A percentile compares a stretch with the other conserved stretches of the same genome.
phyloP scores from a whole-genome alignment of 1,140 invertebrate genomes.

The Panulirus ornatus region DNA sequence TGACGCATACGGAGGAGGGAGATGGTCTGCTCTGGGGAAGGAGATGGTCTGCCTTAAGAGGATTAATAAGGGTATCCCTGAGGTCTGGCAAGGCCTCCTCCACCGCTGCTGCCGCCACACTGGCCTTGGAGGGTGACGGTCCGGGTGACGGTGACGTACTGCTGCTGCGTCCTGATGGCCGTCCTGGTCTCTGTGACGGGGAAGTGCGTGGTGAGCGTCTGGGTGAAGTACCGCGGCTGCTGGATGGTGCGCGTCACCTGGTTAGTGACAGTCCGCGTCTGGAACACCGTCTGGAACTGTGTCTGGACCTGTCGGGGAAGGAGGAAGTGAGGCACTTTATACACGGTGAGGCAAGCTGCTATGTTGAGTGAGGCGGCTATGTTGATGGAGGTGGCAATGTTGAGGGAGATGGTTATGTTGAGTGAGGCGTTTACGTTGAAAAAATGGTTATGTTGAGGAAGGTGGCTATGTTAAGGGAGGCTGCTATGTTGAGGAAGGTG shows the following conservation, averaged over 20 bases:
- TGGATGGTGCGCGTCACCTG: slow-evolving; percentile 40
- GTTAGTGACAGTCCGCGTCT: slow-evolving; percentile 24
- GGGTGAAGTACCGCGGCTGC: slow-evolving; percentile 55
- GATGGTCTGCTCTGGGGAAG: no score
- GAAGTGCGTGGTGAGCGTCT: slow-evolving; percentile 56
- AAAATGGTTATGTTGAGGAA: not conserved
- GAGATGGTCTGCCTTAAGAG: no score
- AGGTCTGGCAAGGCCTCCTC: no score
- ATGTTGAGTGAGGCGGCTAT: not conserved
- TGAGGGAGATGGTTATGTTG: not conserved
- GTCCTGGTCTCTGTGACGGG: slow-evolving; percentile 45
- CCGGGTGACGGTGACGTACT: slow-evolving; percentile 22
- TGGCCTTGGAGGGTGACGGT: slow-evolving; percentile 23
- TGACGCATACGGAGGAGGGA: no score
- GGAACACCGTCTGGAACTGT: slow-evolving; percentile 57
- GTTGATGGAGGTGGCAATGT: not conserved
- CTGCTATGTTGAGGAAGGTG: not conserved
- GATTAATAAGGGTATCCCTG: no score
- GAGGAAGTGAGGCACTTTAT: not conserved
- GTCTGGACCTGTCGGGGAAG: slow-evolving; percentile 45
- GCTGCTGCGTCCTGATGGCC: not conserved
- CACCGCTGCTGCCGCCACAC: not conserved
- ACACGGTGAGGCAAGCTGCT: not conserved
- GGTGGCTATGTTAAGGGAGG: not conserved
- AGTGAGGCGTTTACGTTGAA: not conserved